Percentiles rank a stretch among this genome's conserved stretches.
These are phyloP conservation scores for Alethe diademata DNA, from an alignment of 2,113 vertebrate species.

Conservation along the genomic window DNA sequence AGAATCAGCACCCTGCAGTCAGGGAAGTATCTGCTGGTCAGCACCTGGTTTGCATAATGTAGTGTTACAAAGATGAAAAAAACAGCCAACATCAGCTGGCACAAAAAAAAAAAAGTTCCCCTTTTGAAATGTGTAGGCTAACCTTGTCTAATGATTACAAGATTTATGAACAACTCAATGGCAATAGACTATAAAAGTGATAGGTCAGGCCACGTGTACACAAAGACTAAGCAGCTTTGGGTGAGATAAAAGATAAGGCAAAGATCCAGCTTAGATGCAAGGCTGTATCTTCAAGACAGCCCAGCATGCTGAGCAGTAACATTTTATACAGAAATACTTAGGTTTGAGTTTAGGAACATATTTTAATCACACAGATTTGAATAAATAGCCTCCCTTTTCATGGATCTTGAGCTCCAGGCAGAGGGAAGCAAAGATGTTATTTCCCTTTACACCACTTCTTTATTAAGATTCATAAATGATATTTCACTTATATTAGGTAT, in stretches of 20 bases:
- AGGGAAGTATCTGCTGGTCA: constrained; percentile 25
- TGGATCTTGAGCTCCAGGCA: background rate
- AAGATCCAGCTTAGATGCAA: background rate
- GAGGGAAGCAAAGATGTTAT: background rate
- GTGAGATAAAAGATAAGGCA: background rate
- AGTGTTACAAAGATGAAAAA: background rate
- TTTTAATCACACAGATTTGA: background rate
- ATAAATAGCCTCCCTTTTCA: background rate
- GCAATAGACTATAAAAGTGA: constrained; percentile 22
- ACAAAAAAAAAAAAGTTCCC: background rate
- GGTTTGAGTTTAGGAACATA: background rate
- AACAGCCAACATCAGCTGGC: background rate
- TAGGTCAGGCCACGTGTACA: background rate
- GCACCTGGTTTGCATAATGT: constrained; percentile 45
- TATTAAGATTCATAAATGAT: background rate
- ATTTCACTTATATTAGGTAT: background rate
- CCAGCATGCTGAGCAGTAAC: background rate
- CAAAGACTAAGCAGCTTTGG: constrained; percentile 18
- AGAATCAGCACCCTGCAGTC: background rate
- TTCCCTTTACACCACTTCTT: background rate
- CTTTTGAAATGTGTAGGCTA: constrained; percentile 9
- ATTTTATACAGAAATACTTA: background rate
- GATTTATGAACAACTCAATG: constrained; percentile 47
- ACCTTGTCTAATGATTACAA: constrained; percentile 13
- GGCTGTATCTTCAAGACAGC: background rate